Evolutionary conservation across 2,888 invertebrate genomes (phyloP).

Genomic region (Tenthredo amoena): DNA sequence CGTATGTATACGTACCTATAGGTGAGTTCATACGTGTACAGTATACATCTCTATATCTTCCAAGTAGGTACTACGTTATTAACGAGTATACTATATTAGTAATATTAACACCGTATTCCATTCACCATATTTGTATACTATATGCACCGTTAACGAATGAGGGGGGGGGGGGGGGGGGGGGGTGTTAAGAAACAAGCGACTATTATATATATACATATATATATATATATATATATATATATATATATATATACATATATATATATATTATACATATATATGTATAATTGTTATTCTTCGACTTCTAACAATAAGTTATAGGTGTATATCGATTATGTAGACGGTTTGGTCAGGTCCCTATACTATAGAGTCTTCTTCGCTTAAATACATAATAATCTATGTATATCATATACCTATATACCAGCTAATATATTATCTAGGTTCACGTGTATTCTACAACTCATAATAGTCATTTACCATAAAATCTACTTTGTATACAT

Average conservation of each 20-base stretch:
- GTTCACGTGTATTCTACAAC: not conserved
- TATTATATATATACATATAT: too few species aligned
- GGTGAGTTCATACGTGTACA: too few species aligned
- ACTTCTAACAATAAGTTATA: not conserved
- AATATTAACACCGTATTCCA: not conserved
- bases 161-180: too few species aligned
- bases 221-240: too few species aligned
- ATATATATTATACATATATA: too few species aligned
- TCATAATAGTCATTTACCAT: not conserved
- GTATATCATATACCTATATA: not conserved
- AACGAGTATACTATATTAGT: not conserved
- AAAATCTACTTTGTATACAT: not conserved
- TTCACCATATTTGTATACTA: not conserved
- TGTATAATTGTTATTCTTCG: not conserved
- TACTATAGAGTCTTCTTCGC: conserved; percentile 54
- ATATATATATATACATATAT: too few species aligned
- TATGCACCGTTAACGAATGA: not conserved
- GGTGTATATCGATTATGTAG: conserved; percentile 41
- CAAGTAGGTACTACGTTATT: not conserved
- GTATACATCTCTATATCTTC: not conserved
- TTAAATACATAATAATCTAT: not conserved
- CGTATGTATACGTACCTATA: not conserved
- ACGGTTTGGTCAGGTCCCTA: conserved; percentile 63
- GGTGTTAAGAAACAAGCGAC: not conserved
- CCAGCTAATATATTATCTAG: not conserved